A percentile compares a stretch with the other conserved stretches of the same genome.
Evolutionary conservation across 2,888 invertebrate species (phyloP).

Genomic region (Xestia sexstrigata): DNA sequence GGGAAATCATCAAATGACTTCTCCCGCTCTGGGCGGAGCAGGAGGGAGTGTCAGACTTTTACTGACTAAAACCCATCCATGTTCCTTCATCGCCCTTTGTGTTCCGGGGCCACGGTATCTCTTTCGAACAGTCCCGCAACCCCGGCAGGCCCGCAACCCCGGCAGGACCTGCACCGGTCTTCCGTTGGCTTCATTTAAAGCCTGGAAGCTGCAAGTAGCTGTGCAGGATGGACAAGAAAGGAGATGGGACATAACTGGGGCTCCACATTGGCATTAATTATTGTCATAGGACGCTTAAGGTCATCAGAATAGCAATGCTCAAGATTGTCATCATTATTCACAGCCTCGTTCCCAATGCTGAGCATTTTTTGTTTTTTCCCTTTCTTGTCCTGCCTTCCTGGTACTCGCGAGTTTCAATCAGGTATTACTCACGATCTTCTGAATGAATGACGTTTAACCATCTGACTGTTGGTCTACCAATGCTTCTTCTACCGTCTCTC

Average conservation of each 20-base stretch:
- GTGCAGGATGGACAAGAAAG: neutral
- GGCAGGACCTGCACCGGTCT: no score
- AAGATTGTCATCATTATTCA: neutral
- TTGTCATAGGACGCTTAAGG: neutral
- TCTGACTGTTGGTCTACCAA: neutral
- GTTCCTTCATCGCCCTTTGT: no score
- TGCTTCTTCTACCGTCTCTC: neutral
- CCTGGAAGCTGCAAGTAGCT: neutral
- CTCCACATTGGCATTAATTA: neutral
- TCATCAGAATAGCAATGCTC: accelerated
- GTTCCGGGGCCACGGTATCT: no score
- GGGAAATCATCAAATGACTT: no score
- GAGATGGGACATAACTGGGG: neutral
- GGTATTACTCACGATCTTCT: neutral
- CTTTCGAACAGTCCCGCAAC: no score
- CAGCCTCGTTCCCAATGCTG: neutral
- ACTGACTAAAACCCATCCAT: no score
- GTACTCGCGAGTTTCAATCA: neutral
- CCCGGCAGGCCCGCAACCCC: no score
- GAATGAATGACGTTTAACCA: neutral
- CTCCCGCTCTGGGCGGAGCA: no score
- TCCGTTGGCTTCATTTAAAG: neutral
- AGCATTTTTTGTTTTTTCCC: neutral
- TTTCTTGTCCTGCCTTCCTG: neutral
- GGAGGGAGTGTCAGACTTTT: no score